Conservation (phyloP, 2,113 vertebrate genomes). For the Paedocypris sp. region DNA sequence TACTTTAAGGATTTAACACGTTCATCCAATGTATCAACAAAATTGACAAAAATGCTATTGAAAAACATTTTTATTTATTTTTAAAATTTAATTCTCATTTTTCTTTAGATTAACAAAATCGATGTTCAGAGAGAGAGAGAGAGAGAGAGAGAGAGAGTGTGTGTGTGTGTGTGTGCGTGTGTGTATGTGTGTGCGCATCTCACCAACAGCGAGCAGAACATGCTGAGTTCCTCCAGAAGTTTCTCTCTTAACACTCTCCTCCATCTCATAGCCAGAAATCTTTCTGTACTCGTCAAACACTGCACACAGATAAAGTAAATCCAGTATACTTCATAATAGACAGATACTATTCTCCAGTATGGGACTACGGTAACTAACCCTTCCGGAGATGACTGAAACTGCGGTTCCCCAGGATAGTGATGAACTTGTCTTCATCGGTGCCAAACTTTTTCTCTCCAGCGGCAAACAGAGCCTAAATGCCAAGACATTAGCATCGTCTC, state of each 20-base stretch:
- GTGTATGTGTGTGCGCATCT: slow-evolving; percentile 5
- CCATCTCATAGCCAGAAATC: slow-evolving; percentile 82
- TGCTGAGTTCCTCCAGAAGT: slow-evolving; percentile 76
- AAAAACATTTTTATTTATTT: too few relatives aligned
- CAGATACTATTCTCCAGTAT: too few relatives aligned
- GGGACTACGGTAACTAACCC: slow-evolving; percentile 74
- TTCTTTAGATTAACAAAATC: too few relatives aligned
- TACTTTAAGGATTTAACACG: too few relatives aligned
- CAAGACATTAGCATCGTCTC: not conserved
- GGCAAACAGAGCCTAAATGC: slow-evolving; percentile 68
- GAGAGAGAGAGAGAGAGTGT: not conserved
- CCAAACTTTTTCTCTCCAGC: slow-evolving; percentile 90
- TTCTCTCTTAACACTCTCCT: slow-evolving; percentile 87
- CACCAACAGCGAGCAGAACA: slow-evolving; percentile 85
- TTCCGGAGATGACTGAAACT: slow-evolving; percentile 75
- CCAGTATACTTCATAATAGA: not conserved
- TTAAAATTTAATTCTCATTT: too few relatives aligned
- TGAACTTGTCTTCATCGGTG: slow-evolving; percentile 86
- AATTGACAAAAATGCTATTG: too few relatives aligned
- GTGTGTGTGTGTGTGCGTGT: too few relatives aligned
- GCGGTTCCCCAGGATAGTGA: slow-evolving; percentile 86
- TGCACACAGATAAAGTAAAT: slow-evolving; percentile 41
- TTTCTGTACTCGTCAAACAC: slow-evolving; percentile 93
- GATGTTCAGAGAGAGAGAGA: too few relatives aligned
- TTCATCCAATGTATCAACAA: too few relatives aligned